Evolutionary conservation across 2,113 vertebrate species (phyloP).

Genomic region (Motacilla tschutschensis): DNA sequence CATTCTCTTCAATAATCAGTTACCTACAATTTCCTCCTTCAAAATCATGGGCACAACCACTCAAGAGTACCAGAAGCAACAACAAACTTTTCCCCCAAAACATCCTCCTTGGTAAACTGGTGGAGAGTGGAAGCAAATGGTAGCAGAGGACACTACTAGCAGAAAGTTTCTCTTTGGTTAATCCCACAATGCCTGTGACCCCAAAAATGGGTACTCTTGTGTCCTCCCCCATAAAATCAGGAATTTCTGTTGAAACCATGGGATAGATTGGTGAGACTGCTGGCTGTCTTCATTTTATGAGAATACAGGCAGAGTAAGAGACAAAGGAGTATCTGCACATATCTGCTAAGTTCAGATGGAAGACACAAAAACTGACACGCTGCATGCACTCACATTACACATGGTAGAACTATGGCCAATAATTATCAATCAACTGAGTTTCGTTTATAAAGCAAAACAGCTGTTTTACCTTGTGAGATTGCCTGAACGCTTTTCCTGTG

Average conservation of each 20-base stretch:
- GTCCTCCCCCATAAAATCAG: neutral
- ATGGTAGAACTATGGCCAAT: neutral
- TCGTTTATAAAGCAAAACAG: neutral
- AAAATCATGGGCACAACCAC: neutral
- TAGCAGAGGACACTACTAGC: neutral
- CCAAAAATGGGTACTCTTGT: neutral
- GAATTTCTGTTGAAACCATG: neutral
- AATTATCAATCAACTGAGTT: neutral
- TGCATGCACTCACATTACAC: neutral
- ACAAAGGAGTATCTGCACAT: neutral
- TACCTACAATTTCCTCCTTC: neutral
- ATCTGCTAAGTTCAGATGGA: neutral
- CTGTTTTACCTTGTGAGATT: conserved; percentile 29
- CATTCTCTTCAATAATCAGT: neutral
- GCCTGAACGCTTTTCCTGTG: neutral
- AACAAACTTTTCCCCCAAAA: neutral
- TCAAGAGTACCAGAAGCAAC: neutral
- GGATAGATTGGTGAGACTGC: neutral
- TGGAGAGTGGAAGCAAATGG: neutral
- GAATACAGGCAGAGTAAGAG: neutral
- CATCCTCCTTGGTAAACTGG: neutral
- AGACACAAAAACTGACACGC: neutral
- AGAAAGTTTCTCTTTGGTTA: neutral
- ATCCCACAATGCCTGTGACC: neutral
- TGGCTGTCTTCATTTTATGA: neutral